phyloP scores from a whole-genome alignment of 2,113 vertebrate genomes.

The Nesogale talazaci region DNA sequence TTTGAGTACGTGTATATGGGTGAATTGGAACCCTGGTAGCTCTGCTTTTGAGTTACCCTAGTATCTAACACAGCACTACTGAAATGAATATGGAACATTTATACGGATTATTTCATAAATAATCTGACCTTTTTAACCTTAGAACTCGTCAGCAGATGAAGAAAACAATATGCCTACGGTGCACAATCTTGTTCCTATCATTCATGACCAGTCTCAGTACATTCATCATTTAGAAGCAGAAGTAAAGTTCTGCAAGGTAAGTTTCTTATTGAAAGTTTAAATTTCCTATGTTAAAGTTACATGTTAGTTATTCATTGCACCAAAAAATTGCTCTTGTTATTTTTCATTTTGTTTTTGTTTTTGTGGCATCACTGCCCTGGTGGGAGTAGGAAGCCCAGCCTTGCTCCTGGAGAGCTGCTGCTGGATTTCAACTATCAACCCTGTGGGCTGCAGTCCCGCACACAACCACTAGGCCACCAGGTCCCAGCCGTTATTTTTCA shows the following conservation, averaged over 20 bases:
- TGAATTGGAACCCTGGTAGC: no score
- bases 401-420: no score
- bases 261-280: slow-evolving; percentile 31
- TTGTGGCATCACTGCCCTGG: no score
- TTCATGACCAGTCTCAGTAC: slow-evolving; percentile 94
- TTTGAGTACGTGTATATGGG: no score
- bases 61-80: background rate
- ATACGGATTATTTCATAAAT: slow-evolving; percentile 2
- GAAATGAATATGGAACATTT: background rate
- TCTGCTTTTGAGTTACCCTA: no score
- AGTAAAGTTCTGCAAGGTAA: slow-evolving; percentile 95
- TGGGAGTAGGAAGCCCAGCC: no score
- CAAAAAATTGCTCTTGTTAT: background rate
- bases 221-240: slow-evolving; percentile 97
- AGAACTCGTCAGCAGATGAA: slow-evolving; percentile 83
- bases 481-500: background rate
- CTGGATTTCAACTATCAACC: no score
- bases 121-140: slow-evolving; percentile 55
- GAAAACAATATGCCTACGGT: slow-evolving; percentile 78
- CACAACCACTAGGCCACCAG: no score
- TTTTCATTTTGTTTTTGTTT: no score
- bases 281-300: background rate
- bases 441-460: no score
- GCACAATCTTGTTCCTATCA: slow-evolving; percentile 91
- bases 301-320: background rate